phyloP scores from a whole-genome alignment of 2,797 vertebrate species.

The Chanos chanos region DNA sequence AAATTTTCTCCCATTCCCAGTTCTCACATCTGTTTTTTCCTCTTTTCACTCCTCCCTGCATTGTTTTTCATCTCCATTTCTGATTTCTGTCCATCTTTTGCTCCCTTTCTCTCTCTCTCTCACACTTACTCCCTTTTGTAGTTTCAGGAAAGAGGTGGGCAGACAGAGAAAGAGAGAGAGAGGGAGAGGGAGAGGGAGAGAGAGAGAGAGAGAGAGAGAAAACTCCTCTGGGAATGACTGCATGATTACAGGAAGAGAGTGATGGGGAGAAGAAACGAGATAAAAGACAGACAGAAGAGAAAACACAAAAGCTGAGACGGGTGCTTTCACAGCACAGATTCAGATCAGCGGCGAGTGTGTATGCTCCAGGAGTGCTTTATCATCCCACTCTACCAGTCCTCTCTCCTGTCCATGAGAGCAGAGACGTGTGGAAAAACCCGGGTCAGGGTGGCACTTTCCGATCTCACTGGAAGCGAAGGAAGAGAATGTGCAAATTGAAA shows the following conservation, averaged over 20 bases:
- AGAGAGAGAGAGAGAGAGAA: conserved; percentile 30
- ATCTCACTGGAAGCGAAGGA: too few species aligned
- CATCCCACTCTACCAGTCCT: too few species aligned
- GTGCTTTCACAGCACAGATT: conserved; percentile 12
- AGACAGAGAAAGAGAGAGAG: conserved; percentile 1
- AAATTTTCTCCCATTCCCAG: too few species aligned
- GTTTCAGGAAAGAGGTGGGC: conserved; percentile 19
- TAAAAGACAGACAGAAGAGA: background rate
- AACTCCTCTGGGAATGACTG: too few species aligned
- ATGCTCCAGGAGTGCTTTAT: too few species aligned
- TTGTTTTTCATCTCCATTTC: too few species aligned
- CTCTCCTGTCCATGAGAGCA: too few species aligned
- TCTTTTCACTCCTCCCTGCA: too few species aligned
- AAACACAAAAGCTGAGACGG: conserved; percentile 15
- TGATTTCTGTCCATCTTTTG: too few species aligned
- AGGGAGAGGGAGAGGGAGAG: conserved; percentile 16
- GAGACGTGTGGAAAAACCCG: too few species aligned
- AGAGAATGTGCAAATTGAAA: too few species aligned
- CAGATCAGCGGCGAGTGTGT: background rate
- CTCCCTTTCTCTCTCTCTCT: background rate
- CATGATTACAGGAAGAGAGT: background rate
- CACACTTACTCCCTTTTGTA: background rate
- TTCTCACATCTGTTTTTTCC: too few species aligned
- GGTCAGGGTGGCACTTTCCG: background rate
- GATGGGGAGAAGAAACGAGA: conserved; percentile 8